Conservation (phyloP, 2,888 invertebrate species). For the Pogonocherus hispidulus region DNA sequence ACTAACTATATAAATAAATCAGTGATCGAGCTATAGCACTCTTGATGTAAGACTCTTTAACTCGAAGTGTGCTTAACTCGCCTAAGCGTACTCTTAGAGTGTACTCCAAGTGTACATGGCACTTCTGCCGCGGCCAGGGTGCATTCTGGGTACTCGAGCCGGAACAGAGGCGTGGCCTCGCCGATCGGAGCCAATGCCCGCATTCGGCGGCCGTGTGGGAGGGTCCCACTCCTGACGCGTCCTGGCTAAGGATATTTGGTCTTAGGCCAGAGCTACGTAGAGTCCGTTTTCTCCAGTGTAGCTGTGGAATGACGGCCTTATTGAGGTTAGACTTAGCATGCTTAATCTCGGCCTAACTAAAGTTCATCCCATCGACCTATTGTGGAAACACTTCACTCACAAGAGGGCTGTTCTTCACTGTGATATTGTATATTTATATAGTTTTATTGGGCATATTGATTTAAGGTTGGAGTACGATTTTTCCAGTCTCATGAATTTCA, state of each 20-base stretch:
- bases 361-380: slow-evolving; percentile 57
- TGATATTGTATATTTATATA: slow-evolving; percentile 69
- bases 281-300: slow-evolving; percentile 25
- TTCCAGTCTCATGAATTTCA: slow-evolving; percentile 53
- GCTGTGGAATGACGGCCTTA: slow-evolving; percentile 43
- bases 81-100: slow-evolving; percentile 70
- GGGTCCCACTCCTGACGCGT: slow-evolving; percentile 33
- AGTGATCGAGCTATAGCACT: slow-evolving; percentile 69
- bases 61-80: slow-evolving; percentile 71
- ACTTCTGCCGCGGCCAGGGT: slow-evolving; percentile 66
- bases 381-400: slow-evolving; percentile 59
- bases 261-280: slow-evolving; percentile 30
- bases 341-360: slow-evolving; percentile 54
- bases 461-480: slow-evolving; percentile 55
- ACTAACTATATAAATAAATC: slow-evolving; percentile 71
- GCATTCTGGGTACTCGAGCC: slow-evolving; percentile 67
- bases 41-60: slow-evolving; percentile 71
- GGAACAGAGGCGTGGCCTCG: slow-evolving; percentile 55
- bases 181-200: slow-evolving; percentile 23
- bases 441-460: slow-evolving; percentile 69
- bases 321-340: slow-evolving; percentile 33
- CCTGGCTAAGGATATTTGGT: slow-evolving; percentile 32
- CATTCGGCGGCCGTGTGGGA: slow-evolving; percentile 11
- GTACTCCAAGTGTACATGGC: slow-evolving; percentile 70
- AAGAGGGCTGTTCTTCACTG: slow-evolving; percentile 62